Evolutionary conservation across 2,113 vertebrate species (phyloP).

Genomic region (Thalassoma bifasciatum): DNA sequence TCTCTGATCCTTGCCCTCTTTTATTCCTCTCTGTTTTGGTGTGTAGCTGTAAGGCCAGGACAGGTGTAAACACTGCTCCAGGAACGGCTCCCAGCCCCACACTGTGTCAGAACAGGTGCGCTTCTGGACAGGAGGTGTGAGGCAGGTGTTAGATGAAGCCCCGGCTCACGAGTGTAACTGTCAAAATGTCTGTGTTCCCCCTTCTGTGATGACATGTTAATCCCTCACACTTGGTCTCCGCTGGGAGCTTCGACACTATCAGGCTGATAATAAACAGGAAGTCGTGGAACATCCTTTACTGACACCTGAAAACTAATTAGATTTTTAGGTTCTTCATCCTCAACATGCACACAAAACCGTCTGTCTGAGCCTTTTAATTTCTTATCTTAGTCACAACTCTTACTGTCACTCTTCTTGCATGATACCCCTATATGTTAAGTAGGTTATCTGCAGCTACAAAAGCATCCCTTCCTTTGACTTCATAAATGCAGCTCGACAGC

Average conservation of each 20-base stretch:
- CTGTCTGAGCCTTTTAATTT: constrained; percentile 27
- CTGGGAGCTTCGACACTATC: constrained; percentile 58
- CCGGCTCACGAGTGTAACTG: constrained; percentile 71
- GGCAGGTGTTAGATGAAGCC: constrained; percentile 76
- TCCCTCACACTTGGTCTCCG: constrained; percentile 75
- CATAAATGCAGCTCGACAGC: constrained; percentile 49
- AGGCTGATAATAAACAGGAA: constrained; percentile 59
- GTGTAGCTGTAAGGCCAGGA: constrained; percentile 54
- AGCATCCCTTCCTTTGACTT: constrained; percentile 60
- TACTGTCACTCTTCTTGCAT: constrained; percentile 3
- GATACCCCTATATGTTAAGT: constrained; percentile 33
- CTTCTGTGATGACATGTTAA: constrained; percentile 80
- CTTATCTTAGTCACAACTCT: constrained; percentile 18
- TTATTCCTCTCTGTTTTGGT: constrained; percentile 15
- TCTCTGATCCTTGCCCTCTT: constrained; percentile 22
- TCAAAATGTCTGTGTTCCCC: constrained; percentile 73
- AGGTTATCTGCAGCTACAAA: constrained; percentile 55
- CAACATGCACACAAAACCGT: neutral
- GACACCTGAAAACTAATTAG: constrained; percentile 63
- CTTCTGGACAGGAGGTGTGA: constrained; percentile 73
- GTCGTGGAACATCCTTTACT: constrained; percentile 57
- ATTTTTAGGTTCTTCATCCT: constrained; percentile 42
- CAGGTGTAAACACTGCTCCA: constrained; percentile 75
- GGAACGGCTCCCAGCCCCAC: constrained; percentile 62
- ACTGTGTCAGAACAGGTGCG: constrained; percentile 74